A percentile compares a stretch with the other conserved stretches of the same genome.
Evolutionary conservation across 2,888 invertebrate genomes (phyloP).

Genomic region (Sphaerophoria rueppellii): DNA sequence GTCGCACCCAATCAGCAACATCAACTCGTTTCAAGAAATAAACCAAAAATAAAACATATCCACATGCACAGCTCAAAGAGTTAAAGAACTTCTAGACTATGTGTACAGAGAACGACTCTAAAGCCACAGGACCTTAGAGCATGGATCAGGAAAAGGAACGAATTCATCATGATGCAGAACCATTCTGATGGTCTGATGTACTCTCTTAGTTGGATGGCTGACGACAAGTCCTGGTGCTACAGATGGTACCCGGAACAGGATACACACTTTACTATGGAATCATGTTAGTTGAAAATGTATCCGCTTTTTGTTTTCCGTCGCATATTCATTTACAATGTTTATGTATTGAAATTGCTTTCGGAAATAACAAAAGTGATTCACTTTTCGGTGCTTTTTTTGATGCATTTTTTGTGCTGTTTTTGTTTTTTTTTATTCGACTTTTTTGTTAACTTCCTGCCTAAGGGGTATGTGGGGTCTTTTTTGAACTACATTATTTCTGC

Average conservation of each 20-base stretch:
- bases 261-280: constrained; percentile 11
- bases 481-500: constrained; percentile 19
- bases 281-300: constrained; percentile 36
- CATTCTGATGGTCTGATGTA: neutral
- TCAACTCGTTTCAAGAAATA: neutral
- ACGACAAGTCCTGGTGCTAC: neutral
- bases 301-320: constrained; percentile 44
- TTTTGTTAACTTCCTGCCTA: constrained; percentile 30
- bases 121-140: too few species aligned
- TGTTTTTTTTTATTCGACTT: neutral
- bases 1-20: neutral
- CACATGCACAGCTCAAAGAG: too few species aligned
- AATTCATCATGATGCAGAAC: neutral
- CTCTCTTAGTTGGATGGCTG: neutral
- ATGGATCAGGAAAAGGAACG: too few species aligned
- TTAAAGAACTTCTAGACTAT: too few species aligned
- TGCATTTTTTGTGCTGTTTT: neutral
- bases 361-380: constrained; percentile 38
- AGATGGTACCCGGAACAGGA: constrained; percentile 10
- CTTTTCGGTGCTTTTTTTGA: neutral
- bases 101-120: too few species aligned
- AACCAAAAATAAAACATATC: neutral
- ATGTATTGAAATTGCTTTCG: constrained; percentile 31
- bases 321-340: constrained; percentile 3
- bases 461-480: constrained; percentile 16